Base-by-base conservation (phyloP, 2,113 vertebrate species). In the Eolophus roseicapilla region DNA sequence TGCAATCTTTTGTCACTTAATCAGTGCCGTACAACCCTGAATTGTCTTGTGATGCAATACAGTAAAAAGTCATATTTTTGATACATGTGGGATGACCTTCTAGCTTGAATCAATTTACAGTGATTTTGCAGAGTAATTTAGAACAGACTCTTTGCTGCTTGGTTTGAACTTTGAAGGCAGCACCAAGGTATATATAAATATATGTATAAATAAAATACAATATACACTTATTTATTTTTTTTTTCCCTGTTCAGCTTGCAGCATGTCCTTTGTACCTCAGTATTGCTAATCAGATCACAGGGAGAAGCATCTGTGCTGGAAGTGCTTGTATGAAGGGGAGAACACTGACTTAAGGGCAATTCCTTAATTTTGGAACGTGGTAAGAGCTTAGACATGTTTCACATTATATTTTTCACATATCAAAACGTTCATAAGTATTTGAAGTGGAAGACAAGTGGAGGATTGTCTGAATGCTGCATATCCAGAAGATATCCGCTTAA, bases 1-100 rank as follows among this genome's bases (percentile, higher is more conserved):
- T 80, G 49, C 76, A 95, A 80, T 35, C 23, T 88, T 93, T 90
- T 95, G 75, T 91, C 50, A 43, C 44, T 87, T 90, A 82, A 37
- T 95, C 47, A 60, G 47, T 91, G 49, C 80, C 80, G 64, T 83
- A 29, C 31, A 88, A 55, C 69, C 47, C 83, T 71, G 73, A 81
- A 55, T 81, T 76, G 82, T 80, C 49, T 46, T 59, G 46, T 85
- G 74, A 77, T 82, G 67, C 17, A 70, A 11, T 16, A 29, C 16
- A 73, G 17, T 35, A 86, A 80, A 79, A 87, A 62, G 52, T 41
- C 21, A 9, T 46, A 43, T 44, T 85, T 92, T 86, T 77, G 24
- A 43, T 74, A 31, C 27, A 33, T 2, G 1, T 28, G 14, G 47
- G 46, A 70, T 88, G 71, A 77, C 67, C 31, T 82, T 88, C n/a